Conservation (phyloP, 2,888 invertebrate species). For the Zygothrica quintamaculata region DNA sequence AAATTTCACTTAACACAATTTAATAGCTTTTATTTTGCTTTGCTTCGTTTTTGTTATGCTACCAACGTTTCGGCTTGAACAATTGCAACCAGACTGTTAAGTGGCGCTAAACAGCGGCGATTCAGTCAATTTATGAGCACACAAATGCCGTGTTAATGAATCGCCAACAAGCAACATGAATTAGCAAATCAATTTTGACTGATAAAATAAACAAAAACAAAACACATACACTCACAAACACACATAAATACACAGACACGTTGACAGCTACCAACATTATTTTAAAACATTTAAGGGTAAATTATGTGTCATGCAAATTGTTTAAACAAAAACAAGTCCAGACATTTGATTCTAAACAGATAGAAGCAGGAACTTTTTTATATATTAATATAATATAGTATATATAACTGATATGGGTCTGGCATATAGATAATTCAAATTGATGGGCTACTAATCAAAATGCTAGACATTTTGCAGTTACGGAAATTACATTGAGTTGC, state of each 20-base stretch:
- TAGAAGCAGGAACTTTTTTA: constrained; percentile 16
- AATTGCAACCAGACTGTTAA: constrained; percentile 41
- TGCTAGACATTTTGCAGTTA: constrained; percentile 38
- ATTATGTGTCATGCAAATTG: constrained; percentile 44
- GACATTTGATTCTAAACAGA: constrained; percentile 13
- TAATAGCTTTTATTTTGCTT: constrained; percentile 35
- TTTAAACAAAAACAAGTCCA: constrained; percentile 36
- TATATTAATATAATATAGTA: constrained; percentile 7
- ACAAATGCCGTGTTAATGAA: constrained; percentile 64
- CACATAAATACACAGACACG: background rate
- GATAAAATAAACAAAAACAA: constrained; percentile 52
- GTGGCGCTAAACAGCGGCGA: constrained; percentile 58
- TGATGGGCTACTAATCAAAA: constrained; percentile 49
- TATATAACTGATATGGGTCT: constrained; percentile 1
- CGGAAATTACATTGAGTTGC: constrained; percentile 58
- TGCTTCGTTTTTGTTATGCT: too few species aligned
- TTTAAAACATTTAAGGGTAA: constrained; percentile 37
- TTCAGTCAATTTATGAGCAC: constrained; percentile 49
- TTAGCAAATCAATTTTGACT: constrained; percentile 68
- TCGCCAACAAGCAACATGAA: constrained; percentile 58
- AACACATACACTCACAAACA: constrained; percentile 3
- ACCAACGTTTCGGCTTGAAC: constrained; percentile 26
- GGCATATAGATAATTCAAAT: constrained; percentile 29
- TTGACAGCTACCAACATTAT: constrained; percentile 35
- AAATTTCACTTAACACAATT: constrained; percentile 28